These are phyloP conservation scores for Nemoura dubitans DNA, from an alignment of 2,888 invertebrate species.

Conservation along the genomic window DNA sequence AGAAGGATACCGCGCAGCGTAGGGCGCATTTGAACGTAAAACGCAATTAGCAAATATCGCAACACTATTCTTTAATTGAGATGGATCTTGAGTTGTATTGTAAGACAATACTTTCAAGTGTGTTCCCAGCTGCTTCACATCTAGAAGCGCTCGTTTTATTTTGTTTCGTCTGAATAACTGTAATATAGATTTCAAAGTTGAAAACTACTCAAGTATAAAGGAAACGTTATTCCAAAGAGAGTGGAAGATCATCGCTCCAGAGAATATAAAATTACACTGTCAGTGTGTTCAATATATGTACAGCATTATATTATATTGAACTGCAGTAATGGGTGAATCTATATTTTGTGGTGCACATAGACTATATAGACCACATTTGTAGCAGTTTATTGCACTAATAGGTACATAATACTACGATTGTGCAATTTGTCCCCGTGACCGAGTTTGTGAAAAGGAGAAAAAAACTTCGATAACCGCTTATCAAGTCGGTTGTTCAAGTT, in stretches of 20 bases:
- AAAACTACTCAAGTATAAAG: constrained; percentile 4
- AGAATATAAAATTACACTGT: not conserved
- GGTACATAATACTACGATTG: not conserved
- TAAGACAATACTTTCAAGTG: not conserved
- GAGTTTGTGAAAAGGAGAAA: not conserved
- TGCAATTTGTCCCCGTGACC: not conserved
- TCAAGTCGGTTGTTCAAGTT: not conserved
- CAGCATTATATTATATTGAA: not conserved
- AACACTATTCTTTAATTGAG: constrained; percentile 12
- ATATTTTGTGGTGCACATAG: not conserved
- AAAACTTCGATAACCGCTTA: constrained; percentile 12
- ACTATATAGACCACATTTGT: not conserved
- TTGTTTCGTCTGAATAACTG: not conserved
- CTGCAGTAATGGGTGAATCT: not conserved
- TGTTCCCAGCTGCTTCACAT: not conserved
- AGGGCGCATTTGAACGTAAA: not conserved
- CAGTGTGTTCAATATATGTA: not conserved
- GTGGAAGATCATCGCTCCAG: not conserved
- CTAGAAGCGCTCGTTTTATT: not conserved
- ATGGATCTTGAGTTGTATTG: not conserved
- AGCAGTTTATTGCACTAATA: not conserved
- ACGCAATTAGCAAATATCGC: not conserved
- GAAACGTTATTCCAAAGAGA: not conserved
- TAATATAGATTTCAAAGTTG: constrained; percentile 7
- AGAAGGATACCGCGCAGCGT: not conserved